phyloP scores from a whole-genome alignment of 2,797 vertebrate genomes.

The Agapornis canus region DNA sequence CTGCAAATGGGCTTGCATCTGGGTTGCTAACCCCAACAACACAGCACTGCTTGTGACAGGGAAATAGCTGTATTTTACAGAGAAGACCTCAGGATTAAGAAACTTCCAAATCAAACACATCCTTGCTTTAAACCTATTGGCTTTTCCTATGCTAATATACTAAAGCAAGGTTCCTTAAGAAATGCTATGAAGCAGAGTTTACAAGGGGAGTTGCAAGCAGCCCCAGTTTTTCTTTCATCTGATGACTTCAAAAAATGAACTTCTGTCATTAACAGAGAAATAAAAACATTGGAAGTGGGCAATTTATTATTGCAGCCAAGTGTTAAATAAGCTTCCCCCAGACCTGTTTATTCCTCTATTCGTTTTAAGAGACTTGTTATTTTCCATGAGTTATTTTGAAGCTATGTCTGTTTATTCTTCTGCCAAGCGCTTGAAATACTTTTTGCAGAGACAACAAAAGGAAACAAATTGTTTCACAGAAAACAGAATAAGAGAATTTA shows the following conservation, averaged over 20 bases:
- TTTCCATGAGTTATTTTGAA: background rate
- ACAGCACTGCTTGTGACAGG: background rate
- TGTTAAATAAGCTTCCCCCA: background rate
- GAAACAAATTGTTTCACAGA: constrained; percentile 11
- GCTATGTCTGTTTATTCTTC: background rate
- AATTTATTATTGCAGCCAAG: background rate
- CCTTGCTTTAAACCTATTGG: background rate
- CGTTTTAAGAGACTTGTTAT: background rate
- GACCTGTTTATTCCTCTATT: background rate
- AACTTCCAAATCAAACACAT: background rate
- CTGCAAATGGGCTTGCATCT: too few species aligned
- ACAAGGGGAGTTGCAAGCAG: background rate
- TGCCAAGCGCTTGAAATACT: constrained; percentile 14
- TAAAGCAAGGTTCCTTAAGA: background rate
- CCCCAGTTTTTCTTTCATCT: background rate
- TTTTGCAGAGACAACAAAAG: background rate
- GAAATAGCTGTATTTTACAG: background rate
- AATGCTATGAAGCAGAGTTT: background rate
- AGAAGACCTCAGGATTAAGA: background rate
- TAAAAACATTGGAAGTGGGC: background rate
- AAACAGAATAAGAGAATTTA: constrained; percentile 5
- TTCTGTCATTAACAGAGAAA: background rate
- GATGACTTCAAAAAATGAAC: background rate
- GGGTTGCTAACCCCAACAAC: background rate
- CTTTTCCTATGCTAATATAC: background rate